Evolutionary conservation across 2,113 vertebrate species (phyloP).

Genomic region (Sinocyclocheilus grahami): DNA sequence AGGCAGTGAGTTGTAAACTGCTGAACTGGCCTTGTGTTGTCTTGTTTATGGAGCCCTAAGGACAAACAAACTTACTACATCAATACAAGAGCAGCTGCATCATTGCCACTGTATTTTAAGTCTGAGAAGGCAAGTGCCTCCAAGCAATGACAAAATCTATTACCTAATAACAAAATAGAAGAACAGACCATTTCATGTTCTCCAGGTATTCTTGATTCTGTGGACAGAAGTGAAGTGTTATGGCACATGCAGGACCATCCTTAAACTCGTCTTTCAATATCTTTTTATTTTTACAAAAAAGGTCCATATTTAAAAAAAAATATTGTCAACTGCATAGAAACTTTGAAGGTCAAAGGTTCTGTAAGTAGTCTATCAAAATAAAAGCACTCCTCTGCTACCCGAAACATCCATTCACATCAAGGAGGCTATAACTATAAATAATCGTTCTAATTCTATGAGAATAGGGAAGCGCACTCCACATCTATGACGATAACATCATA

Average conservation of each 20-base stretch:
- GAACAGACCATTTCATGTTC: not conserved
- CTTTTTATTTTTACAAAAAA: no score
- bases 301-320: not conserved
- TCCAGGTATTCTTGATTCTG: not conserved
- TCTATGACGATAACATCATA: no score
- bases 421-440: not conserved
- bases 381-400: not conserved
- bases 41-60: slow-evolving; percentile 18
- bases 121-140: not conserved
- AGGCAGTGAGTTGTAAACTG: slow-evolving; percentile 11
- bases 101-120: not conserved
- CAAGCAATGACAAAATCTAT: slow-evolving; percentile 20
- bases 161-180: not conserved
- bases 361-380: no score
- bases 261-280: no score
- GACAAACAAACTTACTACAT: slow-evolving; percentile 43
- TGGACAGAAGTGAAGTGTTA: not conserved
- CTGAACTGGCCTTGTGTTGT: slow-evolving; percentile 21
- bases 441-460: no score
- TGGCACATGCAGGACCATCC: not conserved
- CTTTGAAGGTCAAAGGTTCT: not conserved
- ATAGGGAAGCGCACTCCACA: no score
- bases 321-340: not conserved
- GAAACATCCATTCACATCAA: not conserved
- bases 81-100: slow-evolving; percentile 44